Base-by-base conservation (phyloP, 2,888 invertebrate species). In the Erebia epiphron region DNA sequence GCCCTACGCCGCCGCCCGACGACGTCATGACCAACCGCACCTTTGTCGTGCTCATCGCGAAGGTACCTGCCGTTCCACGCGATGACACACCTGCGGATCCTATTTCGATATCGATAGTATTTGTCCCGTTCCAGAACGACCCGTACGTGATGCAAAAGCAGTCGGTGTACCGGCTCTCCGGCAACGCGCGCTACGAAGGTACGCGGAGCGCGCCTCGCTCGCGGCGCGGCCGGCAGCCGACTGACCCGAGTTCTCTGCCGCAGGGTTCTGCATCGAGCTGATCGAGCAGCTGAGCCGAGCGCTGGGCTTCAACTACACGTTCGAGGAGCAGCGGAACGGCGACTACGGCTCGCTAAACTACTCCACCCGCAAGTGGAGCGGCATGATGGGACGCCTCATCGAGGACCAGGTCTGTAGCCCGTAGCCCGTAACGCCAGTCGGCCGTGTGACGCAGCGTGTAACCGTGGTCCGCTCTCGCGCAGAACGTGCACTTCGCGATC, bases 131-230 rank as follows among this genome's bases (percentile, higher is more conserved):
- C 14, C 88, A 98, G 98, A 97, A 95, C 80, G 93, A 95, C 62
- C 99, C 99, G 0, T 99, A 98, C 82, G 96, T 97, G n/a, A 98
- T 98, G 97, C 85, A 95, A 60, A 97, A 96, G 80, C 95, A 96
- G 78, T 95, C 96, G 0, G 86, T 94, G 4, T 88, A 84, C 1
- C 92, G 94, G 43, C 90, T 97, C 62, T 90, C 93, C 4, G 98
- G 98, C 3, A 98, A 98, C 81, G 96, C 96, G 67, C 95, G 96
- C 49, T 98, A 95, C 84, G 97, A 98, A 89, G 98, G 98, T 75
- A 70, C 3, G 46, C 21, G 1, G n/a, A n/a, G n/a, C 1, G 18
- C 10, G 13, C 14, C n/a, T 9, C 4, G 14, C 18, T 21, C 13
- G 14, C 9, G 11, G 5, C 5, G 7, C 13, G 2, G 21, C 21